Evolutionary conservation across 2,797 vertebrate species (phyloP).

Genomic region (Myripristis murdjan): DNA sequence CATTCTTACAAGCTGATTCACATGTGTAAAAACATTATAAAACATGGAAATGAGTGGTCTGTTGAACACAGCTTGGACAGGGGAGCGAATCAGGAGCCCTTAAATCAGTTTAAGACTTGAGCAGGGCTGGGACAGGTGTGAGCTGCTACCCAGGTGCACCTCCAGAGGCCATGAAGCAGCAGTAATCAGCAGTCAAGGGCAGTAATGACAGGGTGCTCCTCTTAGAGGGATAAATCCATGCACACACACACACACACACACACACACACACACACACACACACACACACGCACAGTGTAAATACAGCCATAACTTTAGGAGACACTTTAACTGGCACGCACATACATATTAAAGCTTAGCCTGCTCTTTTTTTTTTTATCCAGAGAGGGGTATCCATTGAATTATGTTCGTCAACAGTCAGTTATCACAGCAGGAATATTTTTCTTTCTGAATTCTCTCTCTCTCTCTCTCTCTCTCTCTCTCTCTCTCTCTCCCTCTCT

Average conservation of each 20-base stretch:
- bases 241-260: conserved; percentile 19
- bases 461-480: background rate
- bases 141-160: conserved; percentile 78
- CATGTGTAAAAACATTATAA: conserved; percentile 69
- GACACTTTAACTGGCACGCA: conserved; percentile 61
- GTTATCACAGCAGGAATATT: background rate
- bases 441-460: background rate
- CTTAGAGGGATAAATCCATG: conserved; percentile 50
- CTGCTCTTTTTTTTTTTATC: conserved; percentile 17
- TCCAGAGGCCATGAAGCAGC: conserved; percentile 76
- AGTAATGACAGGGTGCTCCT: conserved; percentile 79
- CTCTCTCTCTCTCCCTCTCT: background rate
- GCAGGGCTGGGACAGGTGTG: conserved; percentile 75
- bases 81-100: conserved; percentile 39
- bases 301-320: conserved; percentile 40
- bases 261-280: no score
- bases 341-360: conserved; percentile 31
- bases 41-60: conserved; percentile 61
- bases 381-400: background rate
- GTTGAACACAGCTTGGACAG: conserved; percentile 27
- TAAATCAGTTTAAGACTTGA: conserved; percentile 61
- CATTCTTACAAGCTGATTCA: conserved; percentile 79
- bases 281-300: no score
- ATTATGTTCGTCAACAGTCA: background rate
- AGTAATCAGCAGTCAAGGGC: conserved; percentile 69